phyloP scores from a whole-genome alignment of 2,113 vertebrate genomes.

The Pseudopodoces humilis region DNA sequence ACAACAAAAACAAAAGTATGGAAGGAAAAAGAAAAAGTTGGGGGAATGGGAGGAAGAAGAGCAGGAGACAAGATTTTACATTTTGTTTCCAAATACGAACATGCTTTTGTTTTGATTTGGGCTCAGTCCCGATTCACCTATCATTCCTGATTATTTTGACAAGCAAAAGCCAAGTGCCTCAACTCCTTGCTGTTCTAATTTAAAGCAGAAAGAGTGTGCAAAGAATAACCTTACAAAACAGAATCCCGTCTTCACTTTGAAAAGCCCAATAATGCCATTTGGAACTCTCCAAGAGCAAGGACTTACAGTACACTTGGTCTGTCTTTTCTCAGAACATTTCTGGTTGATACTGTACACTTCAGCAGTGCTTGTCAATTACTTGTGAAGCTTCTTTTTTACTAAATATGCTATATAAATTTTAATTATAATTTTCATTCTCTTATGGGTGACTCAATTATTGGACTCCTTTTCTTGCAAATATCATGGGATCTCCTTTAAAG shows the following conservation, averaged over 20 bases:
- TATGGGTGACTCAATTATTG: conserved; percentile 5
- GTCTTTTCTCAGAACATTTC: not conserved
- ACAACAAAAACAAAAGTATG: not conserved
- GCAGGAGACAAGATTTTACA: not conserved
- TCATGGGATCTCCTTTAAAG: not conserved
- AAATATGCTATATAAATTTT: not conserved
- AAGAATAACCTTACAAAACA: not conserved
- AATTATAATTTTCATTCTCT: not conserved
- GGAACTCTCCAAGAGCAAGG: not conserved
- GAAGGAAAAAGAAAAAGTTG: not conserved
- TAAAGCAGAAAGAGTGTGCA: not conserved
- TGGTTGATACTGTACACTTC: not conserved
- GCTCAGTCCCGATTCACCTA: not conserved
- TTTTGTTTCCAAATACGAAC: not conserved
- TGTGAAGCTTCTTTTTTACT: not conserved
- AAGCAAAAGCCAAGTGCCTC: conserved; percentile 39
- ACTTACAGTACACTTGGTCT: not conserved
- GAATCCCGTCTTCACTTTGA: not conserved
- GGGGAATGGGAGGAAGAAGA: fast-evolving
- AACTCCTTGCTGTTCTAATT: conserved; percentile 24
- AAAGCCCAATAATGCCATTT: not conserved
- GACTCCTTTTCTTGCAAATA: conserved; percentile 1
- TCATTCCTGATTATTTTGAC: conserved; percentile 32
- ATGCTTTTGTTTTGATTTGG: not conserved
- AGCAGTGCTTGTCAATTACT: not conserved